Evolutionary conservation across 1,140 invertebrate genomes (phyloP), one percentile per base, ranked within the genome.

Genomic region (Oryzaephilus surinamensis): DNA sequence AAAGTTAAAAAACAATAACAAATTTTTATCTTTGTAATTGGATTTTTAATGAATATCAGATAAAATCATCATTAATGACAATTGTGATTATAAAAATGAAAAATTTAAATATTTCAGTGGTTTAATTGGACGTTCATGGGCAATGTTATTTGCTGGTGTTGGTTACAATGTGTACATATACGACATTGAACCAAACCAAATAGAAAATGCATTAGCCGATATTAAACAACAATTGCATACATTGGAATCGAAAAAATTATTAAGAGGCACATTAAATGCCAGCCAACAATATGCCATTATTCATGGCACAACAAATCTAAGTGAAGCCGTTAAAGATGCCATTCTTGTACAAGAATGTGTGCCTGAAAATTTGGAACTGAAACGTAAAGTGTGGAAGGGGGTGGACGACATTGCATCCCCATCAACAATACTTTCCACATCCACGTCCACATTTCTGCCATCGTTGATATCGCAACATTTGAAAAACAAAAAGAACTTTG

Each of bases 101-200:
- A 23, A 23, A 6, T 23, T n/a, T n/a, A n/a, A n/a, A n/a, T 2
- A 14, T 36, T 36, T n/a, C 34, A 93, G 92, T 64, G 93, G 93
- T 3, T 65, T 96, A 13, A 94, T 97, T 45, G 93, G 92, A 6
- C 74, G 82, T 34, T 94, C 88, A 52, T 97, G 90, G 88, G 80
- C 91, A 0, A 95, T 97, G 90, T 64, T 97, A 2, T 97, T 94
- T 65, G 89, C 89, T 0, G 78, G 84, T n/a, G 86, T 80, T 16
- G 90, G 89, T 5, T 95, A 93, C 59, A 65, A 84, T 57, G 90
- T 96, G 7, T 65, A 65, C 3, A 66, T 97, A 17, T 96, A 80
- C 58, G 92, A 97, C 57, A 77, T 90, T 20, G 65, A 82, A 15
- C 67, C 74, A 7, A 67, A 81, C 32, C 84, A 87, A 61, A 74